Conservation (phyloP, 2,888 invertebrate species). For the Perithous albicinctus region DNA sequence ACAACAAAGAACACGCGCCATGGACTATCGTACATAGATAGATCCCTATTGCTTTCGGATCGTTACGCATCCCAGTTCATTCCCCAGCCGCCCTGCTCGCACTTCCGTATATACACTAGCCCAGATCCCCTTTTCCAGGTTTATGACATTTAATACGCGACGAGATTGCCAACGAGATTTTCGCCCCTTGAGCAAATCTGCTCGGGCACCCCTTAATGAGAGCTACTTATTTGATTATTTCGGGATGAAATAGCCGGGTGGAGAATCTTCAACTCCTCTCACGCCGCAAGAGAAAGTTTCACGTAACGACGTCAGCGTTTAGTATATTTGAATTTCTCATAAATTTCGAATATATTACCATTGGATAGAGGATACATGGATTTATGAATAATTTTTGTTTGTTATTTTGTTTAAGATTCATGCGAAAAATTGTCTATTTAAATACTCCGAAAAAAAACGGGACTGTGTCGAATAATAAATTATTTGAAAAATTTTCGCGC, state of each 20-base stretch:
- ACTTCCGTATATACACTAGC: background rate
- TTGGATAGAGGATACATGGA: too few relatives aligned
- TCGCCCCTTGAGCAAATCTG: background rate
- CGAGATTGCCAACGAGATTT: slow-evolving; percentile 43
- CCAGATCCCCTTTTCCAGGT: slow-evolving; percentile 10
- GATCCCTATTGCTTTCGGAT: slow-evolving; percentile 13
- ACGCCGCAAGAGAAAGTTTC: background rate
- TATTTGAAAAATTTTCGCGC: too few relatives aligned
- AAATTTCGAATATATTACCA: too few relatives aligned
- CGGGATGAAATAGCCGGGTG: background rate
- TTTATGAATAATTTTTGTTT: too few relatives aligned
- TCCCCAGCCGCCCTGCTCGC: slow-evolving; percentile 4
- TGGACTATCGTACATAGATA: background rate
- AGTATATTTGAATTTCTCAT: background rate
- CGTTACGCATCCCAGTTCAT: slow-evolving; percentile 24
- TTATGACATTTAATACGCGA: slow-evolving; percentile 42
- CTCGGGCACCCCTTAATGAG: slow-evolving; percentile 12
- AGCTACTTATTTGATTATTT: slow-evolving; percentile 21
- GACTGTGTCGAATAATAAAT: too few relatives aligned
- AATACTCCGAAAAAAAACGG: too few relatives aligned
- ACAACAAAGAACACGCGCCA: background rate
- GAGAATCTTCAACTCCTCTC: background rate
- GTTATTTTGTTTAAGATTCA: too few relatives aligned
- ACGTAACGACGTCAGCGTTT: background rate
- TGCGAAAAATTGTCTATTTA: too few relatives aligned